phyloP scores from a whole-genome alignment of 2,113 vertebrate species.

The Corydoras sp. region DNA sequence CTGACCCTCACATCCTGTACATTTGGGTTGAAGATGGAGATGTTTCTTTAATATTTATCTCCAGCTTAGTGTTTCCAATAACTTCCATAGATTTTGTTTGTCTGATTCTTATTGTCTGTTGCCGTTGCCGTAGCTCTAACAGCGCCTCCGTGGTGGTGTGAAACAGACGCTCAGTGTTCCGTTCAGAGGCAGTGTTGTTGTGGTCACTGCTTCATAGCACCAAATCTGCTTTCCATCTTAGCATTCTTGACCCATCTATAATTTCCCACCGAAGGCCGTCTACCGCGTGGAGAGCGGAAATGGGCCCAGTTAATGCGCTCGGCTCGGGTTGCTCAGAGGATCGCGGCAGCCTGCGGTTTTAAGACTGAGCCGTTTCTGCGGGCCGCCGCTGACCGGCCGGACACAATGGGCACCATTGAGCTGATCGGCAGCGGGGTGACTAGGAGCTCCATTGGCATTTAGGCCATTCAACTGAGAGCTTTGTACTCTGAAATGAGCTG shows the following conservation, averaged over 20 bases:
- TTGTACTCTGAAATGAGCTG: conserved; percentile 58
- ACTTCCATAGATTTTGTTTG: not conserved
- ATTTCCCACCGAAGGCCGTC: conserved; percentile 28
- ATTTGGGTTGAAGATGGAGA: too few relatives aligned
- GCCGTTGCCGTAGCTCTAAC: not conserved
- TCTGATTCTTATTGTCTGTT: not conserved
- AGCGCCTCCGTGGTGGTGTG: not conserved
- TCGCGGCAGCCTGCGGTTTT: conserved; percentile 60
- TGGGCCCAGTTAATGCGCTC: conserved; percentile 40
- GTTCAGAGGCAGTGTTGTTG: not conserved
- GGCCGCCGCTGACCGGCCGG: conserved; percentile 58
- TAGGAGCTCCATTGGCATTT: conserved; percentile 60
- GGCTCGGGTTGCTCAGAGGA: conserved; percentile 53
- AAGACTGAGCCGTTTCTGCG: conserved; percentile 55
- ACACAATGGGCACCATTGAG: conserved; percentile 70
- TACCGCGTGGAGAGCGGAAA: conserved; percentile 48
- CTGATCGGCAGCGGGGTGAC: conserved; percentile 50
- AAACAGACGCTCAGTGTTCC: conserved; percentile 19
- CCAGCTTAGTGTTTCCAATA: too few relatives aligned
- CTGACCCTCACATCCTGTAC: too few relatives aligned
- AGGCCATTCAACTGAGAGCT: conserved; percentile 60
- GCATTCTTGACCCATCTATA: conserved; percentile 25
- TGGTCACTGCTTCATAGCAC: not conserved
- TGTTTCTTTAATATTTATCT: too few relatives aligned
- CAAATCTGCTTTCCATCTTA: conserved; percentile 22